phyloP scores from a whole-genome alignment of 2,888 invertebrate species.

The Machimus rusticus region DNA sequence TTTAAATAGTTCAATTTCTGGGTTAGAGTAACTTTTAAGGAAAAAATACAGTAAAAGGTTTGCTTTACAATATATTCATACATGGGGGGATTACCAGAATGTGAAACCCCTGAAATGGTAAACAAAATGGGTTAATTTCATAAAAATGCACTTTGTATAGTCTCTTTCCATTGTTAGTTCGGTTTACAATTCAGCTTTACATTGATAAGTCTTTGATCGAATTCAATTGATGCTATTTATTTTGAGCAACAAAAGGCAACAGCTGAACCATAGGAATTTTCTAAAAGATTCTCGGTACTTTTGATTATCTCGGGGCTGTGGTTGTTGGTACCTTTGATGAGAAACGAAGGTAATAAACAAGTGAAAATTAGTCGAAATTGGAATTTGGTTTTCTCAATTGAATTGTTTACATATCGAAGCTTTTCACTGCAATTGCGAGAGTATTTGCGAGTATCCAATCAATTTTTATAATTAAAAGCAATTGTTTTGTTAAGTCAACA shows the following conservation, averaged over 20 bases:
- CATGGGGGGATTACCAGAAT: neutral
- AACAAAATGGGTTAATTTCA: neutral
- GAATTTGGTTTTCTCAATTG: neutral
- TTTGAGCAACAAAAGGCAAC: neutral
- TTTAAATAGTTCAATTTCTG: neutral
- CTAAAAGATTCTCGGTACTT: neutral
- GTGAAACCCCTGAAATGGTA: neutral
- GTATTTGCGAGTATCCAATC: neutral
- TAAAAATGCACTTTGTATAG: neutral
- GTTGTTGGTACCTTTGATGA: neutral
- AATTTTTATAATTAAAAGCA: no score
- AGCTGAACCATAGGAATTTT: neutral
- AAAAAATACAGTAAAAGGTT: neutral
- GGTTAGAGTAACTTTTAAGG: neutral
- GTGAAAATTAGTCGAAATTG: neutral
- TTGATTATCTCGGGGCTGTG: neutral
- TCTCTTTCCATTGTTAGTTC: neutral
- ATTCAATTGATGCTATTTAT: neutral
- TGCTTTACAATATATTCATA: neutral
- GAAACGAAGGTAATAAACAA: neutral
- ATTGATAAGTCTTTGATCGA: neutral
- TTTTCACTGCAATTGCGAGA: neutral
- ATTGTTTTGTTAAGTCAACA: no score
- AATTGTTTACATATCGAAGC: neutral
- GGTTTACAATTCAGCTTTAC: neutral